phyloP scores from a whole-genome alignment of 2,113 vertebrate genomes.

The Uria lomvia region DNA sequence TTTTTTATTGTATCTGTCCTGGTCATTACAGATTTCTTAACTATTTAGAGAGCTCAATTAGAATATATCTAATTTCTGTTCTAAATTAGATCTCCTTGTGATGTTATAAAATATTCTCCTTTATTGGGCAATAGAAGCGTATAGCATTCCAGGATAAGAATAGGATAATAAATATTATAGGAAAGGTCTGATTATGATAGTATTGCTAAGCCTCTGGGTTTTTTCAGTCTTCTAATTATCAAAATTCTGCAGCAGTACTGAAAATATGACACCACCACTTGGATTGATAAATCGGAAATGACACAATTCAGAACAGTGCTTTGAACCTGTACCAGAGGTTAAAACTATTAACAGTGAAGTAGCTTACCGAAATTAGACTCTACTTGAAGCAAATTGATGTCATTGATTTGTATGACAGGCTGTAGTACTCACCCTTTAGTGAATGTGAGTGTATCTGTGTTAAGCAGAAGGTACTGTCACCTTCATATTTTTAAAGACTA shows the following conservation, averaged over 20 bases:
- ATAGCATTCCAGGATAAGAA: neutral
- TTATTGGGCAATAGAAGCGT: neutral
- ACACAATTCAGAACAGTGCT: conserved; percentile 45
- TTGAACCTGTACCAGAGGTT: conserved; percentile 60
- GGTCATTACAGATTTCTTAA: neutral
- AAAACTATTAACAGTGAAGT: conserved; percentile 70
- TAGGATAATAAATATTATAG: neutral
- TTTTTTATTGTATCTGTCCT: neutral
- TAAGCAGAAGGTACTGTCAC: conserved; percentile 67
- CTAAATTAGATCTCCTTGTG: neutral
- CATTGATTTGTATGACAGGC: conserved; percentile 71
- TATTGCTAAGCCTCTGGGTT: neutral
- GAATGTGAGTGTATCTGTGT: neutral
- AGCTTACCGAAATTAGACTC: conserved; percentile 64
- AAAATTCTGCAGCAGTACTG: conserved; percentile 10
- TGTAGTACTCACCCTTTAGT: conserved; percentile 27
- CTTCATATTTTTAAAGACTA: conserved; percentile 64
- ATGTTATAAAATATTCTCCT: neutral
- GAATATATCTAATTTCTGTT: neutral
- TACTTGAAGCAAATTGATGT: conserved; percentile 65
- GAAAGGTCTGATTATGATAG: neutral
- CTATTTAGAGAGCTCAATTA: neutral
- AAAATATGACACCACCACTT: conserved; percentile 15
- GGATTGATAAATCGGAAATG: conserved; percentile 40
- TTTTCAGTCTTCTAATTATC: conserved; percentile 6